phyloP scores from a whole-genome alignment of 2,888 invertebrate genomes.

The Mesorhabditis sp. region DNA sequence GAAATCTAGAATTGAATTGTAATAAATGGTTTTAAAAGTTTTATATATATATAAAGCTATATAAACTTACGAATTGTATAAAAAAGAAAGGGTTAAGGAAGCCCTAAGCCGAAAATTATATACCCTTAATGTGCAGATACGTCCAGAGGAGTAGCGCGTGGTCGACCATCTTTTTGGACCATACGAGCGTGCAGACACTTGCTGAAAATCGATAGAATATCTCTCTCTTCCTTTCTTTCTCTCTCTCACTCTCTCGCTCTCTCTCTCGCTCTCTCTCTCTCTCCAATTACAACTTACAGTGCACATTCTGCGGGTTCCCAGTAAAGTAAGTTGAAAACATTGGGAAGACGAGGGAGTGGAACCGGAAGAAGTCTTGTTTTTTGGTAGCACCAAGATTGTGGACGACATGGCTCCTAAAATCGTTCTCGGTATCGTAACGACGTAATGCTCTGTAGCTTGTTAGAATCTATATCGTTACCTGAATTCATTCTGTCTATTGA shows the following conservation, averaged over 20 bases:
- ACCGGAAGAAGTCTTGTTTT: conserved; percentile 1
- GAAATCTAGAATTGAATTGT: no score
- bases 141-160: not conserved
- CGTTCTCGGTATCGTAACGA: no score
- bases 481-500: not conserved
- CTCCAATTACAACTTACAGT: not conserved
- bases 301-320: not conserved
- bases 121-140: not conserved
- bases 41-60: no score
- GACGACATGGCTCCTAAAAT: not conserved
- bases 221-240: not conserved
- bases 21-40: no score
- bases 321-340: not conserved
- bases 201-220: not conserved
- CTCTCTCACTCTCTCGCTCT: not conserved
- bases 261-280: not conserved
- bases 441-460: no score
- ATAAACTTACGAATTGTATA: no score
- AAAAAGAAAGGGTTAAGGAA: no score
- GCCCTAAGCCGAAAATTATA: no score
- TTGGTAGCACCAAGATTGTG: not conserved
- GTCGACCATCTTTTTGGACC: not conserved
- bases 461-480: no score
- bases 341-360: not conserved
- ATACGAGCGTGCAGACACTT: not conserved